These are phyloP conservation scores for Thymelicus sylvestris DNA, from an alignment of 2,888 invertebrate genomes.

Conservation along the genomic window DNA sequence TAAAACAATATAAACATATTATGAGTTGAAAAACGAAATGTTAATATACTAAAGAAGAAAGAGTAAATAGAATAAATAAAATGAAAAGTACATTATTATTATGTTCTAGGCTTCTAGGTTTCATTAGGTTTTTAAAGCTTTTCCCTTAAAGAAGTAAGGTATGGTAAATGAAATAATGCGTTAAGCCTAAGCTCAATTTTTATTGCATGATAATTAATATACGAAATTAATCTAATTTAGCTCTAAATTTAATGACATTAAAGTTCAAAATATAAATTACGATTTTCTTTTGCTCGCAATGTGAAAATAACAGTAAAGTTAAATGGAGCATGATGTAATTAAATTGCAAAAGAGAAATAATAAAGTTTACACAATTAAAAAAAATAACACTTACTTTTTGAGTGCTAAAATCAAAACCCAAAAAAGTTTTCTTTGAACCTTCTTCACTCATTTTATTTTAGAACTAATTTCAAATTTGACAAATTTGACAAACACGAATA, in stretches of 20 bases:
- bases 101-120: too few species aligned
- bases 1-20: too few species aligned
- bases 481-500: slow-evolving; percentile 64
- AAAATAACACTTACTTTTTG: slow-evolving; percentile 88
- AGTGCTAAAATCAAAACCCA: slow-evolving; percentile 94
- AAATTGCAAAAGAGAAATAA: neutral
- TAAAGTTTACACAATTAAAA: neutral
- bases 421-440: slow-evolving; percentile 84
- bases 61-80: too few species aligned
- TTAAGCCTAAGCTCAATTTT: neutral
- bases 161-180: too few species aligned
- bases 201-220: slow-evolving; percentile 2
- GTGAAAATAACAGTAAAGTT: slow-evolving; percentile 30
- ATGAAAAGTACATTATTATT: too few species aligned
- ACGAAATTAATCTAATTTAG: slow-evolving; percentile 8
- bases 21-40: too few species aligned
- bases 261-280: slow-evolving; percentile 31
- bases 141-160: too few species aligned
- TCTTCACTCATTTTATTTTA: slow-evolving; percentile 72
- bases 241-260: neutral
- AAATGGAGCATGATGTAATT: slow-evolving; percentile 16
- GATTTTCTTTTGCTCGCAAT: neutral
- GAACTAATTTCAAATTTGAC: slow-evolving; percentile 54
- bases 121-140: too few species aligned
- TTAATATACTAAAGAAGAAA: too few species aligned